Percentiles rank a stretch among this genome's conserved stretches.
Evolutionary conservation across 2,888 invertebrate genomes (phyloP).

Genomic region (Calliopum simillimum): DNA sequence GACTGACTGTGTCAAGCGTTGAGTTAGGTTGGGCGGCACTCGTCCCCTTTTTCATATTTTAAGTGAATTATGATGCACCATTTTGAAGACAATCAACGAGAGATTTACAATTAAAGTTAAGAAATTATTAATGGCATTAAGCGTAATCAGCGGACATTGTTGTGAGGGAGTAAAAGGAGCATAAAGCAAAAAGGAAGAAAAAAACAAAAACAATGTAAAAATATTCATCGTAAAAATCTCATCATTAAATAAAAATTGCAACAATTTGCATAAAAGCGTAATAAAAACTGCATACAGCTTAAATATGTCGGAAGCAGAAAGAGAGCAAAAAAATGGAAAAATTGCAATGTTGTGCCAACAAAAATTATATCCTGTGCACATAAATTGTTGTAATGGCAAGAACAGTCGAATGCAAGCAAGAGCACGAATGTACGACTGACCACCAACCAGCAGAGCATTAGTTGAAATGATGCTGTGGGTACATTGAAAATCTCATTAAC

Average conservation of each 20-base stretch:
- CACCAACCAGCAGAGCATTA: background rate
- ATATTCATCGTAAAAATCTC: background rate
- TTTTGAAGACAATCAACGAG: conserved; percentile 21
- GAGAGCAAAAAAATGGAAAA: too few relatives aligned
- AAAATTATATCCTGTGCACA: conserved; percentile 10
- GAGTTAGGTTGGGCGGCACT: background rate
- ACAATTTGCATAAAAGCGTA: background rate
- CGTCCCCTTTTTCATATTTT: background rate
- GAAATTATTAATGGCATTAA: conserved; percentile 55
- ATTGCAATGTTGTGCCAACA: background rate
- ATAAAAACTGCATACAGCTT: background rate
- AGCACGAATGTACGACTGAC: background rate
- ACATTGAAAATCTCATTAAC: conserved; percentile 1
- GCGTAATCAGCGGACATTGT: conserved; percentile 5
- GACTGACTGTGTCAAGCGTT: background rate
- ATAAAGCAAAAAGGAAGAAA: background rate
- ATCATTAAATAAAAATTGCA: background rate
- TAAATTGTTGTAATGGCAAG: background rate
- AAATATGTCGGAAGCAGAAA: background rate
- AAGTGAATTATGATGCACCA: conserved; percentile 9
- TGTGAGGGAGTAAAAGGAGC: conserved; percentile 22
- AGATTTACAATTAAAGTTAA: conserved; percentile 42
- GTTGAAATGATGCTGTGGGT: background rate
- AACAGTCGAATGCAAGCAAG: background rate
- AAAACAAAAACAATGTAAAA: background rate